Conservation (phyloP, 1,140 invertebrate species). For the Lysiphlebus fabarum region DNA sequence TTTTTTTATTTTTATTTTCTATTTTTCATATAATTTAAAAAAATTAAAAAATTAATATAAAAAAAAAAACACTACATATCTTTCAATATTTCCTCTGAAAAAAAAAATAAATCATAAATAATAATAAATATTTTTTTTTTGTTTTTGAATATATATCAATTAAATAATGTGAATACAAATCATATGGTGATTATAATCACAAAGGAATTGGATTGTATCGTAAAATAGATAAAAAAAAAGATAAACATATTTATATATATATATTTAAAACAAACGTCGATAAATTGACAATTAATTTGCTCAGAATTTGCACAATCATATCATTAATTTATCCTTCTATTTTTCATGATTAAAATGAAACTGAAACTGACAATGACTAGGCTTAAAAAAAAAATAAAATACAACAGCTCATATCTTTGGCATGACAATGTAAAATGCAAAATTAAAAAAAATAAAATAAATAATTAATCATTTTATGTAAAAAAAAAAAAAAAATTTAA, state of each 20-base stretch:
- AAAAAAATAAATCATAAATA: not conserved
- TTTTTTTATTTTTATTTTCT: conserved; percentile 7
- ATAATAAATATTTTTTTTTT: not conserved
- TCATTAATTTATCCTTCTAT: conserved; percentile 6
- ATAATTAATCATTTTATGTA: too few species aligned
- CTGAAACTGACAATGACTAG: conserved; percentile 44
- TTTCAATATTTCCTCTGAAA: not conserved
- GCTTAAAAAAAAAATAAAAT: conserved; percentile 37
- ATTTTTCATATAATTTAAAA: not conserved
- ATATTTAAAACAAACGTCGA: conserved; percentile 1
- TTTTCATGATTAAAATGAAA: conserved; percentile 2
- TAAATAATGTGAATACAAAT: not conserved
- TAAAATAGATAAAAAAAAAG: not conserved
- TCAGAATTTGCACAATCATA: conserved; percentile 22
- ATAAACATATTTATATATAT: not conserved
- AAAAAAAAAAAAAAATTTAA: too few species aligned
- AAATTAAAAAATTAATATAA: not conserved
- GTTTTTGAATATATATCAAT: not conserved
- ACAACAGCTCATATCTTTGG: not conserved
- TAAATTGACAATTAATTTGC: conserved; percentile 12
- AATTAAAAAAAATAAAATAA: too few species aligned
- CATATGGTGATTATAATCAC: too few species aligned
- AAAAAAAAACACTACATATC: conserved; percentile 5
- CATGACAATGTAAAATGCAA: not conserved
- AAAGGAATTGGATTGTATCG: too few species aligned